These are phyloP conservation scores for Parasteatoda tepidariorum DNA, from an alignment of 1,140 invertebrate genomes.

Conservation along the genomic window DNA sequence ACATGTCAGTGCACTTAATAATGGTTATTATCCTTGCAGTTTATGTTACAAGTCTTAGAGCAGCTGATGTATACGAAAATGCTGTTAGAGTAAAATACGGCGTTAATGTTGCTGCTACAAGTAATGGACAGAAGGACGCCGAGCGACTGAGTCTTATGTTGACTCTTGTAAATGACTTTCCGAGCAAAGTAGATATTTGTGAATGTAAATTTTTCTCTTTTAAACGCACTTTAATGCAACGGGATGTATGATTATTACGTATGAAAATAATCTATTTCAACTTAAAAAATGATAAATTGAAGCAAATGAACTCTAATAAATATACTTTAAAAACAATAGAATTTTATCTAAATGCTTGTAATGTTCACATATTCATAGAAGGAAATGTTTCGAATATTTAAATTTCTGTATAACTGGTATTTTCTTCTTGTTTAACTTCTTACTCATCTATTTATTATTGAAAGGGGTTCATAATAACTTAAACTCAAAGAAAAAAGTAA, in stretches of 20 bases:
- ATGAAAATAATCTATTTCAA: constrained; percentile 10
- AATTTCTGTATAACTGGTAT: too few relatives aligned
- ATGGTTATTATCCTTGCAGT: not conserved
- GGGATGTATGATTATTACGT: constrained; percentile 10
- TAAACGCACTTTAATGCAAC: constrained; percentile 6
- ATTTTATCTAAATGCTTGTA: too few relatives aligned
- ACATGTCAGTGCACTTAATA: not conserved
- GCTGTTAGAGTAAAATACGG: not conserved
- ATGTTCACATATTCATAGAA: too few relatives aligned
- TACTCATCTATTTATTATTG: too few relatives aligned
- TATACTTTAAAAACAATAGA: too few relatives aligned
- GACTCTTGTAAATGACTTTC: not conserved
- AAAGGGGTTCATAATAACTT: too few relatives aligned
- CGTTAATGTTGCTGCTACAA: not conserved
- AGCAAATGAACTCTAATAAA: too few relatives aligned
- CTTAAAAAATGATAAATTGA: too few relatives aligned
- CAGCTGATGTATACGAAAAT: not conserved
- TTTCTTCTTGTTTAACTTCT: too few relatives aligned
- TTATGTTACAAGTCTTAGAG: not conserved
- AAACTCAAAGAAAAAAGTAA: too few relatives aligned
- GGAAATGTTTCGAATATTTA: too few relatives aligned
- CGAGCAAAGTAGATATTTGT: not conserved
- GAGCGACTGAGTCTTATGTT: not conserved
- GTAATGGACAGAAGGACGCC: not conserved
- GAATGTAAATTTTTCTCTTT: not conserved